Evolutionary conservation across 2,797 vertebrate genomes (phyloP).

Genomic region (Salmo trutta): DNA sequence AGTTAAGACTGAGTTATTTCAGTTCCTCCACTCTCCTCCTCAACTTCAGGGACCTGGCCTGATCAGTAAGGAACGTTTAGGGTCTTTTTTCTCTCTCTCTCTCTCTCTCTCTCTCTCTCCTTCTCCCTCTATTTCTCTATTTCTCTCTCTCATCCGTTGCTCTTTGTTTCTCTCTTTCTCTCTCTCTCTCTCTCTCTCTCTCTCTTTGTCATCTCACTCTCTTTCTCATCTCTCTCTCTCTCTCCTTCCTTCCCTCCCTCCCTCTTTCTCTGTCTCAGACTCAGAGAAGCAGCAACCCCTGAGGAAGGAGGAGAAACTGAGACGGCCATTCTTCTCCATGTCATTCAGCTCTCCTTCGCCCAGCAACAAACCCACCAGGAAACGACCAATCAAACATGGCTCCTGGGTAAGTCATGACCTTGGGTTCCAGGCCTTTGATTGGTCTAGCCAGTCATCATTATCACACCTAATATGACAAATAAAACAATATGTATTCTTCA

Average conservation of each 20-base stretch:
- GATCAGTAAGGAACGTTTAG: no score
- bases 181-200: not conserved
- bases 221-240: not conserved
- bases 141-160: fast-evolving
- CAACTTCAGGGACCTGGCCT: not conserved
- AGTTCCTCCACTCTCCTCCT: not conserved
- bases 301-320: conserved; percentile 61
- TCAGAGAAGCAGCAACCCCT: conserved; percentile 56
- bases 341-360: conserved; percentile 73
- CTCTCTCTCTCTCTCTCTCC: not conserved
- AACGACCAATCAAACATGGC: conserved; percentile 77
- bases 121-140: not conserved
- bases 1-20: no score
- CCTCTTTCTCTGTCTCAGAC: conserved; percentile 33
- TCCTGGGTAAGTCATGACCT: conserved; percentile 73
- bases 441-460: not conserved
- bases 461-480: not conserved
- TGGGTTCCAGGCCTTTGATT: not conserved
- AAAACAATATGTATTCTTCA: not conserved
- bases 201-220: not conserved
- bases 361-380: conserved; percentile 68
- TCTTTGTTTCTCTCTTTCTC: not conserved
- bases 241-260: not conserved
- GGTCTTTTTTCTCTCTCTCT: not conserved
- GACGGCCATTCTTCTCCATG: conserved; percentile 71